Percentiles rank a stretch among this genome's conserved stretches.
Evolutionary conservation across 2,888 invertebrate genomes (phyloP).

Genomic region (Scelioninae gen. 1): DNA sequence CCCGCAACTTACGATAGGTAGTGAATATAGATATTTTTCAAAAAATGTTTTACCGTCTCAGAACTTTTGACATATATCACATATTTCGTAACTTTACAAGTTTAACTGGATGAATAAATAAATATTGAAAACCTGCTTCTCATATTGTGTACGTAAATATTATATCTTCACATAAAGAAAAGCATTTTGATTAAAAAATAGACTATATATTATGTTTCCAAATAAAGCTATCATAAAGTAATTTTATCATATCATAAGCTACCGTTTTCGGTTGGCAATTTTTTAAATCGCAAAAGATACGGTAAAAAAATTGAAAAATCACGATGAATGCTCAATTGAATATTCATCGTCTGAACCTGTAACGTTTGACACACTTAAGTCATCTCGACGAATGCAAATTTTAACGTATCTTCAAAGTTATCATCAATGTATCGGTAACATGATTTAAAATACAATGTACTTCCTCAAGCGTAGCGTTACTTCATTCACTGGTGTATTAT

Average conservation of each 20-base stretch:
- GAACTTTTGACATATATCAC: too few species aligned
- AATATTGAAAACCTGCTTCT: too few species aligned
- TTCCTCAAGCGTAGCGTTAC: constrained; percentile 18
- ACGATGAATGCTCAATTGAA: constrained; percentile 13
- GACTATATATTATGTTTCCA: too few species aligned
- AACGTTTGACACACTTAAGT: constrained; percentile 31
- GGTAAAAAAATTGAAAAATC: constrained; percentile 3
- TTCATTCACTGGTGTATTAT: constrained; percentile 26
- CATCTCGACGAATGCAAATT: constrained; percentile 29
- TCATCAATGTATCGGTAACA: constrained; percentile 26
- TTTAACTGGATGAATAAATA: too few species aligned
- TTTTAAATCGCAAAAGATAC: constrained; percentile 1
- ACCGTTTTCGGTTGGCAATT: not conserved
- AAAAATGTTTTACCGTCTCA: too few species aligned
- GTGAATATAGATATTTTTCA: too few species aligned
- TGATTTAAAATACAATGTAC: constrained; percentile 21
- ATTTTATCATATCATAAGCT: not conserved
- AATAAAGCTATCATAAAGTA: too few species aligned
- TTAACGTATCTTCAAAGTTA: constrained; percentile 21
- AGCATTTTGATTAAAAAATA: too few species aligned
- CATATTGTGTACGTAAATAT: too few species aligned
- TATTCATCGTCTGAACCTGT: constrained; percentile 10
- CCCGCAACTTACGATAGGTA: too few species aligned
- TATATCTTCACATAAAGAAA: too few species aligned
- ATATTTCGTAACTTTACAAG: too few species aligned